These are phyloP conservation scores for Dinoponera quadriceps DNA, from an alignment of 1,140 invertebrate genomes.

Conservation along the genomic window DNA sequence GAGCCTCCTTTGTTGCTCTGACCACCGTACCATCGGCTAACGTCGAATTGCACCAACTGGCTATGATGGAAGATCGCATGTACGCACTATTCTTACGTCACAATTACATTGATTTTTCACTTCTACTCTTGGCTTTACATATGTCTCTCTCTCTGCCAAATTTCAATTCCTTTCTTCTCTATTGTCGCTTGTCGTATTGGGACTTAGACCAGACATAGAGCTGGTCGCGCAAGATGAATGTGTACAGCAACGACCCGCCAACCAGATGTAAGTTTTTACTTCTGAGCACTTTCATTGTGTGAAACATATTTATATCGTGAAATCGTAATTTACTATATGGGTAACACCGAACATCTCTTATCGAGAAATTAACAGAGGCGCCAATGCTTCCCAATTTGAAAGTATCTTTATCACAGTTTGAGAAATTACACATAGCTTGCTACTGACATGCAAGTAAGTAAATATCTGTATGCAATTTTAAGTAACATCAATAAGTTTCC, in stretches of 20 bases:
- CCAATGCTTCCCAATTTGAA: background rate
- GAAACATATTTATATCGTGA: background rate
- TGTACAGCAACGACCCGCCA: conserved; percentile 72
- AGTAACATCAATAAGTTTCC: background rate
- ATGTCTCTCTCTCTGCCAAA: conserved; percentile 8
- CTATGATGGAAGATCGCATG: conserved; percentile 83
- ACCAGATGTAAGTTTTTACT: conserved; percentile 79
- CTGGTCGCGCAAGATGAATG: conserved; percentile 80
- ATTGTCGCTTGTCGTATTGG: conserved; percentile 68
- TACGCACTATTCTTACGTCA: conserved; percentile 80
- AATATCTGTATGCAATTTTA: conserved; percentile 8
- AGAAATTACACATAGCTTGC: background rate
- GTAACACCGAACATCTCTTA: background rate
- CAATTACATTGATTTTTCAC: conserved; percentile 72
- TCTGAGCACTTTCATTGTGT: conserved; percentile 4
- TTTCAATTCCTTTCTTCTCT: conserved; percentile 49
- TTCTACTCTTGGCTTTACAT: conserved; percentile 72
- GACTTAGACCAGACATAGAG: conserved; percentile 82
- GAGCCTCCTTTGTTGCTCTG: conserved; percentile 62
- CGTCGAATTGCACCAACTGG: conserved; percentile 69
- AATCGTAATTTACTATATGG: background rate
- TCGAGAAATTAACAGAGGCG: background rate
- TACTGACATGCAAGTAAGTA: background rate
- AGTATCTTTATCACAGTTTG: background rate
- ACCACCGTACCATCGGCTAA: conserved; percentile 73